Evolutionary conservation across 2,888 invertebrate species (phyloP).

Genomic region (Sminthurides aquaticus): DNA sequence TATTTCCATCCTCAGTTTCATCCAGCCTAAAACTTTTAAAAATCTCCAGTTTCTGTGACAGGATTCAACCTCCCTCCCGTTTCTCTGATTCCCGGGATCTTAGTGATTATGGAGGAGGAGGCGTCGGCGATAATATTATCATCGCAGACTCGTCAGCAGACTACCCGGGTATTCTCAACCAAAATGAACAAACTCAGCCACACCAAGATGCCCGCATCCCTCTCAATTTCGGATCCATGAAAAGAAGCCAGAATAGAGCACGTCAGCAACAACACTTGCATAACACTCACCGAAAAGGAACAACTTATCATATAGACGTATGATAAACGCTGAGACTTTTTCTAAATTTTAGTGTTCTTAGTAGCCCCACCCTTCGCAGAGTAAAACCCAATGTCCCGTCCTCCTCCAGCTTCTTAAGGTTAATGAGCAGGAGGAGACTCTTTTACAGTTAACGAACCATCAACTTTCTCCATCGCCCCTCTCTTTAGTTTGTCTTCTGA

Average conservation of each 20-base stretch:
- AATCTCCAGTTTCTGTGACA: conserved; percentile 64
- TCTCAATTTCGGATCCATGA: conserved; percentile 15
- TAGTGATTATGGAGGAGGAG: conserved; percentile 28
- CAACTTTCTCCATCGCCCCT: no score
- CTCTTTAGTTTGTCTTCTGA: no score
- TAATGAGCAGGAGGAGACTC: no score
- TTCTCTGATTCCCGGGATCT: conserved; percentile 60
- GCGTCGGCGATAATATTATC: neutral
- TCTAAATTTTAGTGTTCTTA: no score
- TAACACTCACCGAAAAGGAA: conserved; percentile 2
- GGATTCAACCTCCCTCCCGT: conserved; percentile 76
- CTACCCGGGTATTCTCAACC: neutral
- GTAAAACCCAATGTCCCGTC: no score
- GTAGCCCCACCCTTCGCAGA: no score
- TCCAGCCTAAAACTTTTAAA: conserved; percentile 3
- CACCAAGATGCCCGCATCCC: neutral
- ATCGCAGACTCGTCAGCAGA: neutral
- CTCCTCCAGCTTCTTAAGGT: no score
- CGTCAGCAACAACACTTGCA: neutral
- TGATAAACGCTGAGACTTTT: no score
- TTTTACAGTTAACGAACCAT: no score
- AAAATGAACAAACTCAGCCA: neutral
- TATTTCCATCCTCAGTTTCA: conserved; percentile 1
- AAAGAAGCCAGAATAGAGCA: conserved; percentile 10
- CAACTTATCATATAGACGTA: conserved; percentile 25